phyloP scores from a whole-genome alignment of 92 coral and sea anemone species.

The Palythoa grandiflora region DNA sequence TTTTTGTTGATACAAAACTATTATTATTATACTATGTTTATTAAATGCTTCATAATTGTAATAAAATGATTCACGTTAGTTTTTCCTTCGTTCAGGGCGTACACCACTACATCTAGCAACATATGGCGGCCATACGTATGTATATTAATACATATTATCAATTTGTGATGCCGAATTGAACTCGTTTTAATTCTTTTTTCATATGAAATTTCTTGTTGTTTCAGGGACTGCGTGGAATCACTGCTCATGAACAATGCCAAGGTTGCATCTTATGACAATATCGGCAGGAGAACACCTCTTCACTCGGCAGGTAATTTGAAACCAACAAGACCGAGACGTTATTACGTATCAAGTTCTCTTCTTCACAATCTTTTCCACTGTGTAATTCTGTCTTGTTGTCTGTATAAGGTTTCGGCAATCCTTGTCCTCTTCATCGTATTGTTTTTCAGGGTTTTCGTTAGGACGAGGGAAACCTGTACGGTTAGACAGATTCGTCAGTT shows the following conservation, averaged over 20 bases:
- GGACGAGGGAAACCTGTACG: too few species aligned
- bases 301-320: conserved; percentile 88
- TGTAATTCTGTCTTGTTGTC: too few species aligned
- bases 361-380: too few species aligned
- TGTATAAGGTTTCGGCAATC: too few species aligned
- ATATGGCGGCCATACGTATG: conserved; percentile 95
- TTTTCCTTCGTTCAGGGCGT: conserved; percentile 65
- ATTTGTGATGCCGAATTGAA: neutral
- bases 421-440: too few species aligned
- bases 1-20: neutral
- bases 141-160: conserved; percentile 10
- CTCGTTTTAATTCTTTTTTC: neutral
- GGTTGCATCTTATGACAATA: conserved; percentile 75
- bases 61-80: neutral
- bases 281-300: conserved; percentile 81
- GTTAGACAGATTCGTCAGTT: too few species aligned
- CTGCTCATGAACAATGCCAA: conserved; percentile 88
- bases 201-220: conserved; percentile 35
- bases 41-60: too few species aligned
- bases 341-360: too few species aligned
- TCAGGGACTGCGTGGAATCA: conserved; percentile 93
- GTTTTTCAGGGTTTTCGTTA: too few species aligned
- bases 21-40: too few species aligned
- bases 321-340: too few species aligned
- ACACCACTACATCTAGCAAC: conserved; percentile 92